phyloP scores from a whole-genome alignment of 2,797 vertebrate species.

The Paedocypris micromegethes region DNA sequence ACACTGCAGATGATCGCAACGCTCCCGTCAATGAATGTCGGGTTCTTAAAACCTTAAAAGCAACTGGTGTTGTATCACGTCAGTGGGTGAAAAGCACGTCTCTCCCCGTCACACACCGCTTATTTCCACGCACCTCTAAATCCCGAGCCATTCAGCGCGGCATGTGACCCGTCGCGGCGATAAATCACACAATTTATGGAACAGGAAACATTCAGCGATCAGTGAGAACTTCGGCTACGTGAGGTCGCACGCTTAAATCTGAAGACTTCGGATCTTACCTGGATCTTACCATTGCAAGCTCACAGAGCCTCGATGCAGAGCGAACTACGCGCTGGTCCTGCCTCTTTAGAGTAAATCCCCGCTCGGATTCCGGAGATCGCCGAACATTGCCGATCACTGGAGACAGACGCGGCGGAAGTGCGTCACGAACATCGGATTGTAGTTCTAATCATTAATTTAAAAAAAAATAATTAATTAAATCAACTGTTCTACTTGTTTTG shows the following conservation, averaged over 20 bases:
- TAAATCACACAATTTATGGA: background rate
- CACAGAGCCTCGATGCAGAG: conserved; percentile 56
- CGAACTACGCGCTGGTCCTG: conserved; percentile 49
- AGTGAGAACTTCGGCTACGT: background rate
- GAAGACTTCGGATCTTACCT: conserved; percentile 58
- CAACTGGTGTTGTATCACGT: conserved; percentile 32
- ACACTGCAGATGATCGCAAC: background rate
- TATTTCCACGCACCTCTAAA: conserved; percentile 29
- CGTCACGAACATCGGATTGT: conserved; percentile 67
- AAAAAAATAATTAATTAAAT: no score
- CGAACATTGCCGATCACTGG: conserved; percentile 53
- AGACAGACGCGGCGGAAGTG: conserved; percentile 61
- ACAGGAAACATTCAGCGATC: background rate
- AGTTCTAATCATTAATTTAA: conserved; percentile 53
- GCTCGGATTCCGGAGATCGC: conserved; percentile 55
- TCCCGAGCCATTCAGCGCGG: conserved; percentile 22
- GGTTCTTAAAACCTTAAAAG: background rate
- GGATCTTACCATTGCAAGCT: conserved; percentile 59
- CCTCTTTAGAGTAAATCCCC: conserved; percentile 57
- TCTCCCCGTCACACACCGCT: conserved; percentile 14
- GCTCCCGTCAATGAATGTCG: conserved; percentile 8
- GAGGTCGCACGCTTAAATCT: conserved; percentile 23
- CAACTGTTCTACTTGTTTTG: no score
- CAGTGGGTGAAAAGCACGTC: conserved; percentile 26
- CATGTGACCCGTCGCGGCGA: conserved; percentile 13